phyloP scores from a whole-genome alignment of 2,888 invertebrate species.

The Mactromeris polynyma region DNA sequence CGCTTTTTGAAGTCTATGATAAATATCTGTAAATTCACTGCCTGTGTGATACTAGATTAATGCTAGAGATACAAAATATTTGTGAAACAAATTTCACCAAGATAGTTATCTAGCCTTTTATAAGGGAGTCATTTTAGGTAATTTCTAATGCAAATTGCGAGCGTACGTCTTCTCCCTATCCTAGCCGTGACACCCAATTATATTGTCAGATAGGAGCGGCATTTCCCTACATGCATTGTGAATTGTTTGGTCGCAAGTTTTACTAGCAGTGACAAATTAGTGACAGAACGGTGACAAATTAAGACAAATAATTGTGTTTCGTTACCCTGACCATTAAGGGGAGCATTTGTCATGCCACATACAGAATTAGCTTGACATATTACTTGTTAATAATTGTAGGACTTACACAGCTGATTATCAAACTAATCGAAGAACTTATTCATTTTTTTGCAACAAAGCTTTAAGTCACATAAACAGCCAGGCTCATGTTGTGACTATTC shows the following conservation, averaged over 20 bases:
- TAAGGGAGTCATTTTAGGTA: background rate
- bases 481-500: too few relatives aligned
- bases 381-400: too few relatives aligned
- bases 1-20: slow-evolving; percentile 7
- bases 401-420: too few relatives aligned
- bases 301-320: slow-evolving; percentile 43
- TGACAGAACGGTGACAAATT: slow-evolving; percentile 28
- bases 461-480: too few relatives aligned
- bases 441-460: too few relatives aligned
- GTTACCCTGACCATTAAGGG: slow-evolving; percentile 11
- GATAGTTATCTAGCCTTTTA: slow-evolving; percentile 20
- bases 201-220: background rate
- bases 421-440: too few relatives aligned
- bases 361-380: too few relatives aligned
- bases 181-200: background rate
- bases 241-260: slow-evolving; percentile 14
- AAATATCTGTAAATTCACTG: background rate
- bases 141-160: slow-evolving; percentile 26
- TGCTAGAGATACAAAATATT: slow-evolving; percentile 5
- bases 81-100: slow-evolving; percentile 8
- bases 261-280: slow-evolving; percentile 22
- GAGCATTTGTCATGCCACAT: background rate
- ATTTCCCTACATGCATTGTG: background rate
- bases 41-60: background rate
- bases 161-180: background rate